phyloP scores from a whole-genome alignment of 2,888 invertebrate species.

The Steinernema scapterisci region DNA sequence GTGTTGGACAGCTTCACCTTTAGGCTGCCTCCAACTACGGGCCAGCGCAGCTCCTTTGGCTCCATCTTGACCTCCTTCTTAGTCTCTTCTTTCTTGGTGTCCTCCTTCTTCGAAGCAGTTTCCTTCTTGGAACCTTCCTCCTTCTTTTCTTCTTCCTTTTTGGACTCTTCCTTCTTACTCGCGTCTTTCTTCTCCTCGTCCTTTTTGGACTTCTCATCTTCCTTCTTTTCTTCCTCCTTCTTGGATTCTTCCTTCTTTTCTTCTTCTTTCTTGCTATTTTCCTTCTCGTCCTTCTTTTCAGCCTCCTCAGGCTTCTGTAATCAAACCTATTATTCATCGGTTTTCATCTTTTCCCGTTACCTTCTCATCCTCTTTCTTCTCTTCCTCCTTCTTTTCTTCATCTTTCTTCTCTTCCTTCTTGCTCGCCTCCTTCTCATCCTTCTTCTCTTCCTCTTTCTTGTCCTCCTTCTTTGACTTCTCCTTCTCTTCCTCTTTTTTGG shows the following conservation, averaged over 20 bases:
- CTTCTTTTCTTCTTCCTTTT: background rate
- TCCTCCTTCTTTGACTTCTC: too few relatives aligned
- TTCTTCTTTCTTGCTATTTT: background rate
- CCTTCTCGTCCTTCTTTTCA: background rate
- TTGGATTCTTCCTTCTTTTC: background rate
- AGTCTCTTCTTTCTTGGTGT: background rate
- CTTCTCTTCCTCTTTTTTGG: too few relatives aligned
- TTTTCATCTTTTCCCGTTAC: too few relatives aligned
- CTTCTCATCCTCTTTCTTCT: too few relatives aligned
- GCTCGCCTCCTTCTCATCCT: too few relatives aligned
- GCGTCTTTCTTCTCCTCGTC: background rate
- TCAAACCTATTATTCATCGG: too few relatives aligned
- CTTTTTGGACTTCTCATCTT: background rate
- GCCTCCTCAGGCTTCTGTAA: background rate
- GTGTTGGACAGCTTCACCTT: constrained; percentile 38
- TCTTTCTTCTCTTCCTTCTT: too few relatives aligned
- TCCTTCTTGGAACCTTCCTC: background rate
- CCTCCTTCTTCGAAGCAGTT: background rate
- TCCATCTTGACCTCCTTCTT: constrained; percentile 35
- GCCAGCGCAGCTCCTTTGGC: constrained; percentile 40
- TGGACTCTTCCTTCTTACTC: background rate
- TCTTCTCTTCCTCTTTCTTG: too few relatives aligned
- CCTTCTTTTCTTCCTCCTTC: background rate
- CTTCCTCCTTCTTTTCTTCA: too few relatives aligned
- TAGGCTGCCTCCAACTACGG: constrained; percentile 37